A percentile compares a stretch with the other conserved stretches of the same genome.
Conservation (phyloP, 2,797 vertebrate genomes). For the Spondyliosoma cantharus region DNA sequence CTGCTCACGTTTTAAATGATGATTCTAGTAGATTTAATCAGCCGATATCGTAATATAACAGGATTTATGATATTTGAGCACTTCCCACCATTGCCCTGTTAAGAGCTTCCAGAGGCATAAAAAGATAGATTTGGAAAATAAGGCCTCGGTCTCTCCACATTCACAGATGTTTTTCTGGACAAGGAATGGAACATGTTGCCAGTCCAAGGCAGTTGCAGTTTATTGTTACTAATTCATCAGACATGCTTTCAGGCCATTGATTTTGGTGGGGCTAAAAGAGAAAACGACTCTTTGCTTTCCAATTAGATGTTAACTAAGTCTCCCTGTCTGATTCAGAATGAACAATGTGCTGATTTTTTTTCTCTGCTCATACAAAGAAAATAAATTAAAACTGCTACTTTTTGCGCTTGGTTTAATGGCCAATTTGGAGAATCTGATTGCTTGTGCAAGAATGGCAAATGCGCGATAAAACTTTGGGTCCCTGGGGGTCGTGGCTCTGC, state of each 20-base stretch:
- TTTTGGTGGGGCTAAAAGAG: conserved; percentile 37
- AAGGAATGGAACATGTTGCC: conserved; percentile 12
- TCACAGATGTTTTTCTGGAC: conserved; percentile 10
- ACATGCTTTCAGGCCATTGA: conserved; percentile 49
- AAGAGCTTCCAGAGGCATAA: conserved; percentile 10
- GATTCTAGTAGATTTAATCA: conserved; percentile 33
- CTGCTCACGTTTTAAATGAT: conserved; percentile 25
- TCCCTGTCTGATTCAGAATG: conserved; percentile 48
- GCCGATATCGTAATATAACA: not conserved
- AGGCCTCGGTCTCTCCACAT: not conserved
- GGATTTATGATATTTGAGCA: conserved; percentile 29
- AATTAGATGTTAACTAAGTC: conserved; percentile 54
- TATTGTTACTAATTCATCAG: conserved; percentile 37
- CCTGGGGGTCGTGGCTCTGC: conserved; percentile 52
- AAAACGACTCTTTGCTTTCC: conserved; percentile 45
- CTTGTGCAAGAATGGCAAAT: conserved; percentile 73
- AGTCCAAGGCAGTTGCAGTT: conserved; percentile 22
- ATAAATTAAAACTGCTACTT: conserved; percentile 70
- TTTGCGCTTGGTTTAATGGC: conserved; percentile 65
- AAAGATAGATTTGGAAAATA: not conserved
- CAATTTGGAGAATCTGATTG: conserved; percentile 78
- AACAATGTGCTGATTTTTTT: conserved; percentile 38
- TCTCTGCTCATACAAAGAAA: conserved; percentile 59
- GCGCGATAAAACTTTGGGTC: conserved; percentile 65
- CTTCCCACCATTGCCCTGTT: conserved; percentile 2